These are phyloP conservation scores for Morpho achilles DNA, from an alignment of 2,888 invertebrate genomes.

Conservation along the genomic window DNA sequence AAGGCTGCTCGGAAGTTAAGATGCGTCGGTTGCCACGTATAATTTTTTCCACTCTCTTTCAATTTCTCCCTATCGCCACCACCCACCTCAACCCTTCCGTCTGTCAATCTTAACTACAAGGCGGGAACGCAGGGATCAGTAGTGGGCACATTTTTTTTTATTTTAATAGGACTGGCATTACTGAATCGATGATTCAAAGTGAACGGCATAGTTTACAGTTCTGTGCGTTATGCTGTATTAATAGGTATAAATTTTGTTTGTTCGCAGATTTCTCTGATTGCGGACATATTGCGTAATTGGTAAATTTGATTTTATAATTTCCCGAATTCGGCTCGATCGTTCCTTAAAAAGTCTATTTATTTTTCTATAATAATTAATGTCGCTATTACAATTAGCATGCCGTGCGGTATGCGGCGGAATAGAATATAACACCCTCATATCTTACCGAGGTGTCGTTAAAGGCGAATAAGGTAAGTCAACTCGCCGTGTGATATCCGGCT, in stretches of 20 bases:
- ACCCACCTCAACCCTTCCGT: conserved; percentile 68
- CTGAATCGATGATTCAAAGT: conserved; percentile 57
- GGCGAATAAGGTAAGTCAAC: too few species aligned
- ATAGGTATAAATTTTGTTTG: conserved; percentile 29
- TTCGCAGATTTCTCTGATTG: conserved; percentile 26
- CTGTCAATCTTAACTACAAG: conserved; percentile 77
- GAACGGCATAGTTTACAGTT: conserved; percentile 33
- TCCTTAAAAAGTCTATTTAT: not conserved
- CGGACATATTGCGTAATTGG: conserved; percentile 27
- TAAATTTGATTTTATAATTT: conserved; percentile 27
- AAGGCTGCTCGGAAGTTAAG: conserved; percentile 71
- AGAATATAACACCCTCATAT: too few species aligned
- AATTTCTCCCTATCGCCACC: conserved; percentile 59
- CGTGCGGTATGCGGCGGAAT: too few species aligned
- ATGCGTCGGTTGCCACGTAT: conserved; percentile 76
- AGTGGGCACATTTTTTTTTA: conserved; percentile 60
- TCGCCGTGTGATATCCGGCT: too few species aligned
- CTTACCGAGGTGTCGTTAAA: too few species aligned
- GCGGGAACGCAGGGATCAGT: conserved; percentile 62
- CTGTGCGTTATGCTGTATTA: conserved; percentile 29
- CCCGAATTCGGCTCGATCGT: conserved; percentile 2
- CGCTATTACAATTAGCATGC: not conserved
- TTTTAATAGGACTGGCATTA: conserved; percentile 59
- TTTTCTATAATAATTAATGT: not conserved
- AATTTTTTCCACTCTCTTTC: conserved; percentile 75